Conservation (phyloP, 1,140 invertebrate species). For the Neuroterus valhalla region DNA sequence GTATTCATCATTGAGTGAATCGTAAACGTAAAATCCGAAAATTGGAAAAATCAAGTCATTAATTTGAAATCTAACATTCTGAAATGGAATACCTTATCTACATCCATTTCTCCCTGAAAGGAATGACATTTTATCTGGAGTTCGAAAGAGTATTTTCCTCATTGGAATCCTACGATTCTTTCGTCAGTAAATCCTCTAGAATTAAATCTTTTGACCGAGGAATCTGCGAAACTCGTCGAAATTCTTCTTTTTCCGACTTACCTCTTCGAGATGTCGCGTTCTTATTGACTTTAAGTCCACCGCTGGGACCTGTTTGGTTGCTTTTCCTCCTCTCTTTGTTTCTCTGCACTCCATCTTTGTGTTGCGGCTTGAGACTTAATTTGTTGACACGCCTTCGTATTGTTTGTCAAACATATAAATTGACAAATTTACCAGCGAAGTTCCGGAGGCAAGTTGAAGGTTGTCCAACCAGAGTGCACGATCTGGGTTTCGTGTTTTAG, state of each 20-base stretch:
- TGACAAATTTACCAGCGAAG: conserved; percentile 50
- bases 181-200: conserved; percentile 20
- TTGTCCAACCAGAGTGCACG: background rate
- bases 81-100: background rate
- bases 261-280: conserved; percentile 43
- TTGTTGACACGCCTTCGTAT: conserved; percentile 46
- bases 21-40: background rate
- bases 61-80: background rate
- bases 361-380: conserved; percentile 46
- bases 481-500: background rate
- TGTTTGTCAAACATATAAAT: conserved; percentile 58
- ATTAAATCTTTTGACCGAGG: conserved; percentile 30
- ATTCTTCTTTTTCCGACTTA: conserved; percentile 43
- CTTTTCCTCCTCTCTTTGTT: background rate
- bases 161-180: conserved; percentile 14
- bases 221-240: conserved; percentile 52
- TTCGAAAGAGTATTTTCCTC: conserved; percentile 7
- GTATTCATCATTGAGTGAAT: too few species aligned
- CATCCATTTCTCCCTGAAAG: background rate
- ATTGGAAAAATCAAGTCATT: background rate
- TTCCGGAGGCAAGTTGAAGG: conserved; percentile 14
- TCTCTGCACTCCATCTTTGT: conserved; percentile 16
- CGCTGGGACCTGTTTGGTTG: conserved; percentile 37
- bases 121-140: background rate
- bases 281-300: conserved; percentile 64